A percentile compares a stretch with the other conserved stretches of the same genome.
Evolutionary conservation across 2,797 vertebrate species (phyloP).

Genomic region (Enteromius trimaculatus): DNA sequence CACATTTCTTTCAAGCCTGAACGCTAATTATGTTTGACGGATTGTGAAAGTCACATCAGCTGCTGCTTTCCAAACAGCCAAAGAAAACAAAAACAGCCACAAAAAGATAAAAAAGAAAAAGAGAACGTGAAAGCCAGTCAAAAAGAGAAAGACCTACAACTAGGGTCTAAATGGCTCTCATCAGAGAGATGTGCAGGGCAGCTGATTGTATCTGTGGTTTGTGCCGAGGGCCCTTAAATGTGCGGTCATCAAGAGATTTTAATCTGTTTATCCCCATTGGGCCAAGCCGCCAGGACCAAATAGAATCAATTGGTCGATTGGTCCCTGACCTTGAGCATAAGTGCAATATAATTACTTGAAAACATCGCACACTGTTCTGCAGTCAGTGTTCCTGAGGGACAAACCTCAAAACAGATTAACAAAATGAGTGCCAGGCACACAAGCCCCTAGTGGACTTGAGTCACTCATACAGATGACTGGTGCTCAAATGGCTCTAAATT

Average conservation of each 20-base stretch:
- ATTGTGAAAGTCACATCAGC: constrained; percentile 56
- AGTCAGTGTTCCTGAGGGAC: constrained; percentile 19
- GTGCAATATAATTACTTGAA: constrained; percentile 69
- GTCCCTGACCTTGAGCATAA: constrained; percentile 75
- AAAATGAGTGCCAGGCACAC: background rate
- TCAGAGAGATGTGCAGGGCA: constrained; percentile 64
- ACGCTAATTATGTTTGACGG: constrained; percentile 47
- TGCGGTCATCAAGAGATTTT: constrained; percentile 65
- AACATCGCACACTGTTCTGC: constrained; percentile 51
- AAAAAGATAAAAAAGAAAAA: background rate
- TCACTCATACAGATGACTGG: constrained; percentile 10
- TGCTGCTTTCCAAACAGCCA: constrained; percentile 42
- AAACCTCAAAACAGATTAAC: constrained; percentile 31
- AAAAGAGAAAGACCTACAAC: constrained; percentile 12
- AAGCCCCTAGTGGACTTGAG: constrained; percentile 8
- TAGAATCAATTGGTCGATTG: constrained; percentile 74
- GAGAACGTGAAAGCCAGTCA: constrained; percentile 31
- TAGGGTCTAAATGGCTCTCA: constrained; percentile 66
- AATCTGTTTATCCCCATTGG: constrained; percentile 76
- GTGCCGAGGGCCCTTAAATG: constrained; percentile 62
- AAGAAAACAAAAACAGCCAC: background rate
- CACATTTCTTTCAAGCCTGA: constrained; percentile 30
- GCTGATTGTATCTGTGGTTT: constrained; percentile 70
- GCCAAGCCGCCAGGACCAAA: constrained; percentile 63
- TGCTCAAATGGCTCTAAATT: background rate